Base-by-base conservation (phyloP, 2,888 invertebrate genomes). In the Eilema caniola region DNA sequence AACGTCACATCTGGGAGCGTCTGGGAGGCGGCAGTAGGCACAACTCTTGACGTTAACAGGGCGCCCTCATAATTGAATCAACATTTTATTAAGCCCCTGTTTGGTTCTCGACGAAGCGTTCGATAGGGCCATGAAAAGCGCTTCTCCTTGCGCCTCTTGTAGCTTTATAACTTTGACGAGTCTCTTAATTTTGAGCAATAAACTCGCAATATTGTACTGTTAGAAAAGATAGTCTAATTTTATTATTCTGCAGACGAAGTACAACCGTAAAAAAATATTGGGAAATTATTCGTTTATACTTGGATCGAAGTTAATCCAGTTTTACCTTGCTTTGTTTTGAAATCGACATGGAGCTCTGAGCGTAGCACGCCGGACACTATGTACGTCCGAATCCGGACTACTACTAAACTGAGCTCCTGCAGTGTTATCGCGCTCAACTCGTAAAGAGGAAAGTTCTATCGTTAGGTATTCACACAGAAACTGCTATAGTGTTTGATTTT, bases 61-160 rank as follows among this genome's bases (percentile, higher is more conserved):
- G 60, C 62, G 31, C 8, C 60, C 62, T 71, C 66, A 67, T 76
- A 74, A 79, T 76, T 68, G 68, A 71, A 76, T 79, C 57, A 71
- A 65, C 68, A 63, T 72, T 76, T 79, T 74, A 76, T 73, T n/a
- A 70, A 70, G 70, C 63, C 74, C 41, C 53, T 56, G 71, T 61
- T 76, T 68, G 68, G 37, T n/a, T 41, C 62, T 47, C 31, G 59
- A 69, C 67, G 62, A 74, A 72, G 69, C 69, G 73, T 70, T 73
- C 67, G 60, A 33, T 60, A 12, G 69, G 62, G 69, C 53, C 60
- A 65, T 61, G 53, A 53, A 62, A 66, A 25, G 37, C 37, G 25
- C 53, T 24, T 53, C 56, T 60, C 33, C 24, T 53, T 33, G 16
- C 33, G 33, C 63, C 71, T 31, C 53, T 73, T 37, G 62, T 47